Percentiles rank a stretch among this genome's conserved stretches.
These are phyloP conservation scores for Halcyon senegalensis DNA, from an alignment of 2,113 vertebrate genomes.

Conservation along the genomic window DNA sequence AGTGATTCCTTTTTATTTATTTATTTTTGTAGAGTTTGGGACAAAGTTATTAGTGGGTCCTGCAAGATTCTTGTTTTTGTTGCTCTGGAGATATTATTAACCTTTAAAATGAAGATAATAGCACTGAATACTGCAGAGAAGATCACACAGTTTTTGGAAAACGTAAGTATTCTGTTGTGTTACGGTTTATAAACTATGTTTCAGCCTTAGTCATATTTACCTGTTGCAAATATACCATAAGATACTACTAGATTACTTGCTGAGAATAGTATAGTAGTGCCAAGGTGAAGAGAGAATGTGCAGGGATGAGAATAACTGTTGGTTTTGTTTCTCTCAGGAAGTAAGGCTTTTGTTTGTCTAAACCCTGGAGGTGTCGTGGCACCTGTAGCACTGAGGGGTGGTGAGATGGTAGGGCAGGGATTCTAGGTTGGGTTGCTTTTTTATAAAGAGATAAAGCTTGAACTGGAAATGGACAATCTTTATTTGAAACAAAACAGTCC, in stretches of 20 bases:
- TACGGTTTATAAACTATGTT: not conserved
- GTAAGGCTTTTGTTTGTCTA: not conserved
- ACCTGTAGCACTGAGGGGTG: not conserved
- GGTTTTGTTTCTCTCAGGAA: not conserved
- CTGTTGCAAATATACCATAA: not conserved
- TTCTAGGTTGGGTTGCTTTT: not conserved
- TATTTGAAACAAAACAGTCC: not conserved
- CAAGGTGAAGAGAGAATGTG: not conserved
- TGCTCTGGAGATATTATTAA: constrained; percentile 93
- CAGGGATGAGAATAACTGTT: not conserved
- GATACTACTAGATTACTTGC: not conserved
- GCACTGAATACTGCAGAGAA: constrained; percentile 85
- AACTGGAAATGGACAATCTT: not conserved
- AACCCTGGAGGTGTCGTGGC: not conserved
- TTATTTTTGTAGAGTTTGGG: constrained; percentile 88
- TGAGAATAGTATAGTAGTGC: not conserved
- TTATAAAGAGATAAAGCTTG: not conserved
- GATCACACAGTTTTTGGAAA: constrained; percentile 87
- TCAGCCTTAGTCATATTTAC: not conserved
- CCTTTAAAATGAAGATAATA: constrained; percentile 93
- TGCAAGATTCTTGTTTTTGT: constrained; percentile 98
- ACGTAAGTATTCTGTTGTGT: constrained; percentile 79
- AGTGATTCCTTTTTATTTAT: not conserved
- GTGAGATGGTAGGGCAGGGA: not conserved
- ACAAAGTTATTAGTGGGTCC: constrained; percentile 97